These are phyloP conservation scores for Trigoniulus corallinus DNA, from an alignment of 1,140 invertebrate genomes.

Conservation along the genomic window DNA sequence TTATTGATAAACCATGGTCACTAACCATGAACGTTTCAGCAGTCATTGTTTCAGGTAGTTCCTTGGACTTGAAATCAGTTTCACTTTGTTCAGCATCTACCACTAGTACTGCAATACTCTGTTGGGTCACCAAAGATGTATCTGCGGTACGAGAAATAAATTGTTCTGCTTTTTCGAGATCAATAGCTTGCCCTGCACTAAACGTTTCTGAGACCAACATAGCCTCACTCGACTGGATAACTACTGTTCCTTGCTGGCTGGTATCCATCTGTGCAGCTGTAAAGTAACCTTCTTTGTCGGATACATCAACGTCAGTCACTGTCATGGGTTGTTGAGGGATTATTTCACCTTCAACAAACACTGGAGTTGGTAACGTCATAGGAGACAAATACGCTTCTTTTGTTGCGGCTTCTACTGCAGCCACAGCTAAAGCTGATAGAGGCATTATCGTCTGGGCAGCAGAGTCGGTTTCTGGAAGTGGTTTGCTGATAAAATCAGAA, in stretches of 20 bases:
- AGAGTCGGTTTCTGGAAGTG: constrained; percentile 36
- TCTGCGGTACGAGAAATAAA: constrained; percentile 7
- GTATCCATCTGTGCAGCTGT: constrained; percentile 26
- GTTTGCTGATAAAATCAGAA: constrained; percentile 29
- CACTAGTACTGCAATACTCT: neutral
- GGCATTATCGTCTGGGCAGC: constrained; percentile 28
- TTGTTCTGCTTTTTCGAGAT: constrained; percentile 10
- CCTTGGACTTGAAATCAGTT: neutral
- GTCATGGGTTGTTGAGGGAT: constrained; percentile 9
- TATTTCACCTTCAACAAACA: constrained; percentile 9
- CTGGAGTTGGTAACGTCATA: constrained; percentile 9
- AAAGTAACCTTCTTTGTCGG: constrained; percentile 7
- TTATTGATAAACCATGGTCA: neutral
- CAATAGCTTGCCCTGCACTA: constrained; percentile 8
- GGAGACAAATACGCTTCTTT: constrained; percentile 33
- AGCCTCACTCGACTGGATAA: constrained; percentile 10
- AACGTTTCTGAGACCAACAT: constrained; percentile 11
- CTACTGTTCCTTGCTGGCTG: constrained; percentile 19
- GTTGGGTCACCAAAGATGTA: neutral
- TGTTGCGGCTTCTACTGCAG: constrained; percentile 34
- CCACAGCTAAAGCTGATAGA: constrained; percentile 31
- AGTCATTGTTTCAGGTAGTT: neutral
- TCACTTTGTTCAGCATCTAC: neutral
- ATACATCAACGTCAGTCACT: constrained; percentile 11
- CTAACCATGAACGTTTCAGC: neutral